Conservation (phyloP, 2,888 invertebrate species). For the Callosobruchus maculatus region DNA sequence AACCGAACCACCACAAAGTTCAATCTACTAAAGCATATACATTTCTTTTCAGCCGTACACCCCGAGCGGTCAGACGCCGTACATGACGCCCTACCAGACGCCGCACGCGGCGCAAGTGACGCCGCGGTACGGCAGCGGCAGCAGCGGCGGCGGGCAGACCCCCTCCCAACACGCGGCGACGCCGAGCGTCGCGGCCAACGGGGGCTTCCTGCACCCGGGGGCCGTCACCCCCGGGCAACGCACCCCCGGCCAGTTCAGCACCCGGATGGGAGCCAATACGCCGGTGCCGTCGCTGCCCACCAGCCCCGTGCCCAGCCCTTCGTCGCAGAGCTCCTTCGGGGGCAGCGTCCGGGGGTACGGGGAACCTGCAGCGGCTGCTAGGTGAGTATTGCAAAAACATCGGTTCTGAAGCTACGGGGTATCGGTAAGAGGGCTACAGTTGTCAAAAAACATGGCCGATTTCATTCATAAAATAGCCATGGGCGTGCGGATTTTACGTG, state of each 20-base stretch:
- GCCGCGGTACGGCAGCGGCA: conserved; percentile 54
- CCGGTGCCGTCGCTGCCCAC: conserved; percentile 40
- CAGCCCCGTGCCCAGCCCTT: conserved; percentile 40
- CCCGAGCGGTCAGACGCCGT: conserved; percentile 89
- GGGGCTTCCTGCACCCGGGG: conserved; percentile 59
- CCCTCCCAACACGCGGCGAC: conserved; percentile 41
- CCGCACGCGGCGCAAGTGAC: conserved; percentile 68
- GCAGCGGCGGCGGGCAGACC: conserved; percentile 44
- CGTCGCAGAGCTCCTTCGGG: conserved; percentile 31
- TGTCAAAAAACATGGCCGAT: too few relatives aligned
- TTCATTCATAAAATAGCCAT: too few relatives aligned
- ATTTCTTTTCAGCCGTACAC: conserved; percentile 65
- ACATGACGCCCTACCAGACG: conserved; percentile 87
- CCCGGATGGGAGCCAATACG: conserved; percentile 33
- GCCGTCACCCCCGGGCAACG: conserved; percentile 52
- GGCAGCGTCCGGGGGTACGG: conserved; percentile 23
- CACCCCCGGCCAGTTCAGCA: conserved; percentile 40
- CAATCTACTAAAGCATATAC: neutral
- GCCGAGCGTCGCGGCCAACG: conserved; percentile 38
- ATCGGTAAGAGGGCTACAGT: too few relatives aligned
- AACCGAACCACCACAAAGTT: too few relatives aligned
- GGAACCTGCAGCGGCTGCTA: neutral
- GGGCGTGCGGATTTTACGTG: too few relatives aligned
- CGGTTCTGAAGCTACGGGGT: too few relatives aligned
- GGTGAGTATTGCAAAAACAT: neutral